Evolutionary conservation across 2,797 vertebrate genomes (phyloP), one percentile per base, ranked within the genome.

Genomic region (Enteromius radiatus): DNA sequence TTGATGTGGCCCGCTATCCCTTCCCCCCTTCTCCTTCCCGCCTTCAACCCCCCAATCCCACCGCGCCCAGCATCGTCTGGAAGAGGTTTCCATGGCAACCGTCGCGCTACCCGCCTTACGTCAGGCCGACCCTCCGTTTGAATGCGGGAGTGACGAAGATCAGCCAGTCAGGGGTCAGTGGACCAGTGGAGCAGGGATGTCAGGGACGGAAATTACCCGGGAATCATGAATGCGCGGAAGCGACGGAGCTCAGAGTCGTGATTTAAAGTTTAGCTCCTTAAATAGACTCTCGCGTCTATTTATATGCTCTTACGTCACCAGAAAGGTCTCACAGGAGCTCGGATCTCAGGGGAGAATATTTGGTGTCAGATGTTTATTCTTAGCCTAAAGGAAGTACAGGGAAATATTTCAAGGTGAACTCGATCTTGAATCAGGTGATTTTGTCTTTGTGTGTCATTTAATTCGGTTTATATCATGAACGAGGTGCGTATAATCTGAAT

Each of bases 21-120:
- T 87, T 84, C 86, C 89, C 87, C 87, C 90, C 84, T 68, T 52
- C 74, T 28, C 77, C 63, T 78, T 88, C 87, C 90, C 88, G 88
- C 90, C 83, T 87, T 88, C n/a, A 86, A 87, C 86, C 78, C 81
- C 81, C 87, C 88, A 83, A 88, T 86, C 82, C 80, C 70, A 85
- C 89, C 90, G 89, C 90, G 89, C 84, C 87, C 85, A 90, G 92
- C 91, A 89, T 92, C 89, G 90, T 94, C 92, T 80, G 79, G 92
- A 92, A 89, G 90, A 89, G 84, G 93, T 95, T 95, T 83, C 94
- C 92, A 94, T 94, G 92, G 92, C 91, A 95, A 95, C 94, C 92
- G 93, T 93, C 90, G 86, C 91, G 92, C 86, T 93, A 91, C 93
- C 94, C 94, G 92, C 94, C 94, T 94, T 92, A 93, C 92, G 94